Evolutionary conservation across 2,888 invertebrate genomes (phyloP), one percentile per base, ranked within the genome.

Genomic region (Caenorhabditis doughertyi): DNA sequence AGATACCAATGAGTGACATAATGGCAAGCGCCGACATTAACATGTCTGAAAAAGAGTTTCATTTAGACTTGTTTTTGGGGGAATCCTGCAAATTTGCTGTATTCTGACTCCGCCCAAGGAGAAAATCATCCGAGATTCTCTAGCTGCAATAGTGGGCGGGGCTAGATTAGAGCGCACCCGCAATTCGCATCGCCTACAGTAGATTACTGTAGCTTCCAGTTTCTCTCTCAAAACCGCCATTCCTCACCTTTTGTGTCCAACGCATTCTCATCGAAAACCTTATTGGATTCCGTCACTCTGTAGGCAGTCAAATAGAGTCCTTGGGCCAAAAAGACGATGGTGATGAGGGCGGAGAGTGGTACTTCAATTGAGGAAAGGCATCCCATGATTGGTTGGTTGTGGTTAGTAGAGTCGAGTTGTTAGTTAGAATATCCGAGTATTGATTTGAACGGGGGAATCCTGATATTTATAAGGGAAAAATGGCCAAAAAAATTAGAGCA

Each of bases 11-110:
- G 23, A 79, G 47, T 23, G 79, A 79, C 79, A 79, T 79, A 42
- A 79, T 44, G 16, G 55, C 62, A 7, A 79, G 42, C 0, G 79
- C 51, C 2, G 49, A 7, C 70, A 71, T 62, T 25, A 79, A 53
- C 70, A 79, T 70, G 18, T 79, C 79, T 68, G 74, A 39, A 72
- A 72, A n/a, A n/a, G n/a, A n/a, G n/a, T n/a, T n/a, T n/a, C n/a
- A n/a, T n/a, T n/a, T n/a, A n/a, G n/a, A n/a, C n/a, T n/a, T n/a
- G n/a, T n/a, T n/a, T n/a, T n/a, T n/a, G n/a, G n/a, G n/a, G n/a
- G n/a, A n/a, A n/a, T n/a, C n/a, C n/a, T n/a, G n/a, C n/a, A n/a
- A n/a, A n/a, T n/a, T n/a, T n/a, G n/a, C n/a, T n/a, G n/a, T n/a
- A n/a, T n/a, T n/a, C n/a, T n/a, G n/a, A n/a, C n/a, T n/a, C n/a